Percentiles rank a stretch among this genome's conserved stretches.
Evolutionary conservation across 2,888 invertebrate genomes (phyloP).

Genomic region (Philereme vetulata): DNA sequence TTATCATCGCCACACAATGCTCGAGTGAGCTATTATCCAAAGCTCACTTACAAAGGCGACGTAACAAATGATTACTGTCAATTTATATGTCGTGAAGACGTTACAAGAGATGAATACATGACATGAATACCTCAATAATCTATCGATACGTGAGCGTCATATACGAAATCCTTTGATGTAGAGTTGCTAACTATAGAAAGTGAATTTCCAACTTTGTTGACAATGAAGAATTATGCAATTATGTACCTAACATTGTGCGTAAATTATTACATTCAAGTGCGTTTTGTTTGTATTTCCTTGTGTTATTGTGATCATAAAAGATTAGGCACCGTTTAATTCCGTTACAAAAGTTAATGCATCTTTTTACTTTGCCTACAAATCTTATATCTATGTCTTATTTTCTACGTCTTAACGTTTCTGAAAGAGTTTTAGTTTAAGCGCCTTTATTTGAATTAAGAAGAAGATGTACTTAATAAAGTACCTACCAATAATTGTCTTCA

Average conservation of each 20-base stretch:
- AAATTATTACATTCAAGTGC: constrained; percentile 48
- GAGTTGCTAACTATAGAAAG: constrained; percentile 60
- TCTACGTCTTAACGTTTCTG: no score
- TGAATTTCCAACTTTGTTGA: constrained; percentile 64
- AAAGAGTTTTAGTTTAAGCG: no score
- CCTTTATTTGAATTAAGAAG: background rate
- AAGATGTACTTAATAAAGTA: background rate
- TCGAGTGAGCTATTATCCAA: constrained; percentile 37
- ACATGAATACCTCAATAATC: constrained; percentile 54
- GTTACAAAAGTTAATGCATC: constrained; percentile 8
- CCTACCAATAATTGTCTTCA: background rate
- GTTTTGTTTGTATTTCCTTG: constrained; percentile 38
- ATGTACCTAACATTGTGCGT: constrained; percentile 55
- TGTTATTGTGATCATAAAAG: constrained; percentile 18
- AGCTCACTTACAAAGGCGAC: constrained; percentile 45
- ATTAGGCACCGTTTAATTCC: constrained; percentile 13
- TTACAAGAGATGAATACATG: constrained; percentile 38
- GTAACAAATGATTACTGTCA: constrained; percentile 64
- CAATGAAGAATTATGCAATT: constrained; percentile 68
- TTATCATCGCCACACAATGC: constrained; percentile 32
- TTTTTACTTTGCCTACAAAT: background rate
- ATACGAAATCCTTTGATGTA: constrained; percentile 56
- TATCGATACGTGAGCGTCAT: constrained; percentile 48
- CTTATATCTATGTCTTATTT: no score
- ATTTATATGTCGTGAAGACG: constrained; percentile 52